These are phyloP conservation scores for Syrmaticus mikado DNA, from an alignment of 2,113 vertebrate genomes.

Conservation along the genomic window DNA sequence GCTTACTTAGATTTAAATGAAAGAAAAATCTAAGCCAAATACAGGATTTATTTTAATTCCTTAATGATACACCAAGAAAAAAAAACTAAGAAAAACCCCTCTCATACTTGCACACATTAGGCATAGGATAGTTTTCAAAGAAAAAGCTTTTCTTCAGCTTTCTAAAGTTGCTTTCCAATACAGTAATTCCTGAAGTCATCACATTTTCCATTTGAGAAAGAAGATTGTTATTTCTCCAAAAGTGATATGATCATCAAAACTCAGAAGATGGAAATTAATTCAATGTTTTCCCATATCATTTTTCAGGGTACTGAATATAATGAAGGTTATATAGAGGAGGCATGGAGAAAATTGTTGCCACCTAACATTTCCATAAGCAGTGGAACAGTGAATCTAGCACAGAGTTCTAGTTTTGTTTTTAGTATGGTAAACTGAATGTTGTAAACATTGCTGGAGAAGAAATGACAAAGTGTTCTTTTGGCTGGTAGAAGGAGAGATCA, in stretches of 20 bases:
- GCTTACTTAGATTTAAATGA: background rate
- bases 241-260: constrained; percentile 11
- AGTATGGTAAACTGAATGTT: background rate
- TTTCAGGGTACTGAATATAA: background rate
- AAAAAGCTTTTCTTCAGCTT: constrained; percentile 15
- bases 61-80: background rate
- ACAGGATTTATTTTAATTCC: background rate
- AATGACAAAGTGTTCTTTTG: background rate
- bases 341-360: background rate
- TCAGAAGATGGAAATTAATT: constrained; percentile 21
- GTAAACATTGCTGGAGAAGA: background rate
- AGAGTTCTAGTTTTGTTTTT: background rate
- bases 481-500: background rate
- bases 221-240: constrained; percentile 13
- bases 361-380: background rate
- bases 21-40: background rate
- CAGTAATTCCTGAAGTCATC: constrained; percentile 31
- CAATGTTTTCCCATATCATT: constrained; percentile 30
- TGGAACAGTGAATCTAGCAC: background rate
- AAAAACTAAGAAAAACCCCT: background rate
- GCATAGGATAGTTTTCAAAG: background rate
- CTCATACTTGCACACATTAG: background rate
- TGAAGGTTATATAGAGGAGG: background rate
- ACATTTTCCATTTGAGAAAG: constrained; percentile 50
- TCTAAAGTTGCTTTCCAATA: background rate